Evolutionary conservation across 2,888 invertebrate species (phyloP).

Genomic region (Sarcophaga subvicina): DNA sequence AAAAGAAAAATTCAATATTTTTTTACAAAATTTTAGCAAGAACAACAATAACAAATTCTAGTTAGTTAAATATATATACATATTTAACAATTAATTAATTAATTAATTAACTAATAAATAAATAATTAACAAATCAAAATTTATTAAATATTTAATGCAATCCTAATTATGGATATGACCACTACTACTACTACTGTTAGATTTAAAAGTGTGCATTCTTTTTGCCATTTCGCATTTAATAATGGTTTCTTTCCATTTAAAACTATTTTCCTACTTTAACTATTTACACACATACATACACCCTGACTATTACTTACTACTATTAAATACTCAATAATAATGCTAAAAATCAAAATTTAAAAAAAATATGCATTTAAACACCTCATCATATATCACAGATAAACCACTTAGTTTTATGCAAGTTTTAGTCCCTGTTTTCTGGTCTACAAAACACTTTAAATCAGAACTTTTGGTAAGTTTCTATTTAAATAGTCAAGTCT

Average conservation of each 20-base stretch:
- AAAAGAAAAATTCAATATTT: neutral
- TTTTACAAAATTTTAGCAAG: neutral
- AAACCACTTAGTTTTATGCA: no score
- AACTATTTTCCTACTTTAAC: neutral
- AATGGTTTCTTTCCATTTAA: neutral
- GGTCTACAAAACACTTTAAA: no score
- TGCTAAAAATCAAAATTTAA: no score
- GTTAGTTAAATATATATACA: neutral
- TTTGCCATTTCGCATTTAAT: neutral
- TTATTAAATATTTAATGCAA: slow-evolving; percentile 2
- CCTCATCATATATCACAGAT: no score
- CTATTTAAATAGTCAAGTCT: neutral
- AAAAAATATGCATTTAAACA: no score
- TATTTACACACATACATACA: no score
- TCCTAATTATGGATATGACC: neutral
- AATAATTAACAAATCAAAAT: slow-evolving; percentile 12
- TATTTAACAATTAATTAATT: neutral
- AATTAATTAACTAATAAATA: slow-evolving; percentile 1
- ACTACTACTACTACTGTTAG: neutral
- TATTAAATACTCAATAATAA: no score
- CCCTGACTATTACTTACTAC: no score
- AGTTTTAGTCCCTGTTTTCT: no score
- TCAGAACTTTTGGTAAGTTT: neutral
- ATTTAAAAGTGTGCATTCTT: slow-evolving; percentile 57
- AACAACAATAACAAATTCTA: neutral